Percentiles rank a stretch among this genome's conserved stretches.
These are phyloP conservation scores for Equus quagga DNA, from an alignment of 2,113 vertebrate genomes.

Conservation along the genomic window DNA sequence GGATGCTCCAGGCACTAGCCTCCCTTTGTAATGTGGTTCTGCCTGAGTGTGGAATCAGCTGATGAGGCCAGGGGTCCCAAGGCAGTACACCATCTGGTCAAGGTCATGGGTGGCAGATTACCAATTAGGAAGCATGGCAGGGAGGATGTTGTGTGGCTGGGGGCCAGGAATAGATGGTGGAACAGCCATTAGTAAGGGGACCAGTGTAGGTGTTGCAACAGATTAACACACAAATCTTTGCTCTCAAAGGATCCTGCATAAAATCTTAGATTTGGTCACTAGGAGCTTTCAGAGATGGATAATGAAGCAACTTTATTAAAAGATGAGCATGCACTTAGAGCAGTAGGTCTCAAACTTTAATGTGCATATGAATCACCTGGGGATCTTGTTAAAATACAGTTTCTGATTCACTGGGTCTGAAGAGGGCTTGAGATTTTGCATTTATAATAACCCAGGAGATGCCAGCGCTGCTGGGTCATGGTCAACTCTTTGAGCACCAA, in stretches of 20 bases:
- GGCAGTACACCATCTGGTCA: conserved; percentile 78
- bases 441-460: conserved; percentile 15
- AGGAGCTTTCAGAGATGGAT: conserved; percentile 41
- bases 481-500: neutral
- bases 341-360: neutral
- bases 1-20: conserved; percentile 49
- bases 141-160: conserved; percentile 74
- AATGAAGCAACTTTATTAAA: conserved; percentile 57
- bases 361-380: neutral
- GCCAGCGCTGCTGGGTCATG: neutral
- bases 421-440: neutral
- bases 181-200: conserved; percentile 72
- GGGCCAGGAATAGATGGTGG: conserved; percentile 78
- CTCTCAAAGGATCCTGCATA: conserved; percentile 66
- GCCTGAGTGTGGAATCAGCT: conserved; percentile 77
- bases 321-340: neutral
- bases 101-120: conserved; percentile 82
- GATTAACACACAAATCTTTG: conserved; percentile 74
- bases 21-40: conserved; percentile 72
- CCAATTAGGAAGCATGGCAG: conserved; percentile 83
- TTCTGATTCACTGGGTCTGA: conserved; percentile 6
- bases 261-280: conserved; percentile 68
- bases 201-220: conserved; percentile 70
- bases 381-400: conserved; percentile 24
- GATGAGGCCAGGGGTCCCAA: conserved; percentile 82